phyloP scores from a whole-genome alignment of 2,113 vertebrate genomes.

The Uropsilus gracilis region DNA sequence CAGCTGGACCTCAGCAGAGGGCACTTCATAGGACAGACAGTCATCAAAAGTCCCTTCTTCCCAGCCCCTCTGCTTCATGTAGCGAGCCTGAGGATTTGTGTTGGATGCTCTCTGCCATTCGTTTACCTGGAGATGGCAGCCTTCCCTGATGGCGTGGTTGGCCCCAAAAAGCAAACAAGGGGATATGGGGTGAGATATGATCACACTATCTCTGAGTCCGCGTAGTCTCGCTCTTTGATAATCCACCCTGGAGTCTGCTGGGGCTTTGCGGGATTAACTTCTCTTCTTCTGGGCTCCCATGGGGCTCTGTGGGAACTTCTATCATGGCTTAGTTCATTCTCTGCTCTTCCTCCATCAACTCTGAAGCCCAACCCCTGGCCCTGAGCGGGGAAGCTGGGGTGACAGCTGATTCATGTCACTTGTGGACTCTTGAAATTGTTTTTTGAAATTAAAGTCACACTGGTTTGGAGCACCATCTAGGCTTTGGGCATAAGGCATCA shows the following conservation, averaged over 20 bases:
- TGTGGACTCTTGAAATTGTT: neutral
- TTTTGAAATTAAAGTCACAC: no score
- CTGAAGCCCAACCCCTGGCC: neutral
- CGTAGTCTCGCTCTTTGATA: neutral
- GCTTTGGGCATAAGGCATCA: no score
- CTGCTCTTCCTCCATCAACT: neutral
- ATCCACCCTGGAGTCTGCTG: neutral
- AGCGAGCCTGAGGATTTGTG: neutral
- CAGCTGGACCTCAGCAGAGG: neutral
- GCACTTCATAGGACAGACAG: neutral
- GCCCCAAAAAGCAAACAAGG: neutral
- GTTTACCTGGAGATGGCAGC: neutral
- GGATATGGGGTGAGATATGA: neutral
- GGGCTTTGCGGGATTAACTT: neutral
- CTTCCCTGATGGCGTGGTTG: neutral
- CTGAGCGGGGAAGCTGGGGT: neutral
- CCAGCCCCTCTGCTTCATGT: neutral
- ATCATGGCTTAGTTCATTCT: neutral
- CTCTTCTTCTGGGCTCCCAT: neutral
- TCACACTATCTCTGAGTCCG: neutral
- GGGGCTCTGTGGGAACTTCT: neutral
- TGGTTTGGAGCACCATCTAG: no score
- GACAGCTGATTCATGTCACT: neutral
- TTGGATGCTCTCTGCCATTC: neutral
- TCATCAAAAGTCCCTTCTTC: neutral